These are phyloP conservation scores for Heliocidaris erythrogramma DNA, from an alignment of 35 echinoderm and acorn worm genomes.

Conservation along the genomic window DNA sequence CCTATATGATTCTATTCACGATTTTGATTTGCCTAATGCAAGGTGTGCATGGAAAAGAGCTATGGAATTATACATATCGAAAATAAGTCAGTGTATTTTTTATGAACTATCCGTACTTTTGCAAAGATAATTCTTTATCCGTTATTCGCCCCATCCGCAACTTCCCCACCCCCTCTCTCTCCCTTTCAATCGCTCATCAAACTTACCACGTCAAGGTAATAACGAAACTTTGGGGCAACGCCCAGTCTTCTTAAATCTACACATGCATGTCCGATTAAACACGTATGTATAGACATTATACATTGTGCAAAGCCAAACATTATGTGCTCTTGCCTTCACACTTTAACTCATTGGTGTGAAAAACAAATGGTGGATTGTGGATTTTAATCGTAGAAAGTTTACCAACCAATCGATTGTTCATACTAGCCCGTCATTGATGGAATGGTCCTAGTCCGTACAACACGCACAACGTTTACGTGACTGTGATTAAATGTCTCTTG, in stretches of 20 bases:
- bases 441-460: neutral
- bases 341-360: conserved; percentile 46
- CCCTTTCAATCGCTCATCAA: neutral
- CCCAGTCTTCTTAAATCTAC: neutral
- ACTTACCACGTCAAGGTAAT: neutral
- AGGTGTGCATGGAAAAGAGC: too few species aligned
- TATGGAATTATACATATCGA: too few species aligned
- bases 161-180: neutral
- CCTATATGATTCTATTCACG: too few species aligned
- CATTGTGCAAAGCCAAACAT: neutral
- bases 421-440: neutral
- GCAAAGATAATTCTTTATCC: too few species aligned
- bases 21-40: too few species aligned
- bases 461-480: too few species aligned
- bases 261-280: neutral
- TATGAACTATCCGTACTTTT: too few species aligned
- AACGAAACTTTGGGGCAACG: neutral
- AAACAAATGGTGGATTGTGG: conserved; percentile 15
- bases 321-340: conserved; percentile 20
- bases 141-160: too few species aligned
- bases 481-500: too few species aligned
- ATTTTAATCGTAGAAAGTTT: conserved; percentile 11
- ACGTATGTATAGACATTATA: neutral
- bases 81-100: too few species aligned
- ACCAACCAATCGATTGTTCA: conserved; percentile 43